phyloP scores from a whole-genome alignment of 2,797 vertebrate genomes.

The Silurus lanzhouensis region DNA sequence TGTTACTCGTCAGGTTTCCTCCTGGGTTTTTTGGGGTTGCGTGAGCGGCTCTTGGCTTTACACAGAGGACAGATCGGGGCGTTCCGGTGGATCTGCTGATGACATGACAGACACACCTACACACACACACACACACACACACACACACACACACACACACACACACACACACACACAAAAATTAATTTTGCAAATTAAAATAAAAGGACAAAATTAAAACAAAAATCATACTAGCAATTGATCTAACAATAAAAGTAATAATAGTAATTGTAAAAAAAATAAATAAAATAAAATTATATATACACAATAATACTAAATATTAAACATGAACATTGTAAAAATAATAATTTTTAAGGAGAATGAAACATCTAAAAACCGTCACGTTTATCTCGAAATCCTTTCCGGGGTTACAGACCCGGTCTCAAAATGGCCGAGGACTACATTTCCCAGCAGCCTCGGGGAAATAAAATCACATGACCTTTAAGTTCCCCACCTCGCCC shows the following conservation, averaged over 20 bases:
- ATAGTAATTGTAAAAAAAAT: too few relatives aligned
- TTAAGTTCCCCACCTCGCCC: background rate
- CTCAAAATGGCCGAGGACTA: background rate
- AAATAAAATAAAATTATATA: too few relatives aligned
- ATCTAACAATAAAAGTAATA: too few relatives aligned
- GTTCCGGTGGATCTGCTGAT: conserved; percentile 98
- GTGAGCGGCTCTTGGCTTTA: conserved; percentile 98
- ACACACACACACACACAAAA: background rate
- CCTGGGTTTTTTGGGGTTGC: conserved; percentile 99
- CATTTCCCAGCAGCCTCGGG: background rate
- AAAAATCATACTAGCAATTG: too few relatives aligned
- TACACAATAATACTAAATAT: too few relatives aligned
- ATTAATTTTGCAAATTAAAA: background rate
- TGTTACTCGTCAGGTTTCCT: conserved; percentile 93
- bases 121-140: conserved; percentile 7
- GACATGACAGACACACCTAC: conserved; percentile 96
- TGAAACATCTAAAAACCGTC: too few relatives aligned
- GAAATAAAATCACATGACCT: background rate
- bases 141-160: conserved; percentile 9
- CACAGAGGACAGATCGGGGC: conserved; percentile 97
- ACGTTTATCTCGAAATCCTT: too few relatives aligned
- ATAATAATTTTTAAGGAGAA: too few relatives aligned
- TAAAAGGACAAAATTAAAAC: background rate
- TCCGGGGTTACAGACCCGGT: too few relatives aligned
- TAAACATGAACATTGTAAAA: too few relatives aligned